Percentiles rank a stretch among this genome's conserved stretches.
Conservation (phyloP, 2,797 vertebrate genomes). For the Scolopax rusticola region DNA sequence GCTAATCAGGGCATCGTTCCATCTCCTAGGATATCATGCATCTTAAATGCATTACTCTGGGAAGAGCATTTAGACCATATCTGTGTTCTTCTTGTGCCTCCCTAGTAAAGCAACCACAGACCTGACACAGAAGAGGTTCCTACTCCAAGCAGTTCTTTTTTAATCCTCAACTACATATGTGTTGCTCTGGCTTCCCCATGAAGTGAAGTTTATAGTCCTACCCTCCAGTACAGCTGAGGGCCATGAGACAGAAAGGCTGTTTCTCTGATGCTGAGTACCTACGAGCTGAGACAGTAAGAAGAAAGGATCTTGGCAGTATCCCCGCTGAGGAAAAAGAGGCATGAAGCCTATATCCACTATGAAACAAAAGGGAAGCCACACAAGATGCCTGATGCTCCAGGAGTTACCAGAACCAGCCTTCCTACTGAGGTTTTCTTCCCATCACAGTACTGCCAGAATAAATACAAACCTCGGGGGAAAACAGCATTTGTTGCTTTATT, state of each 20-base stretch:
- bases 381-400: not conserved
- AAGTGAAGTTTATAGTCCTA: not conserved
- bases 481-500: not conserved
- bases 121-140: not conserved
- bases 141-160: not conserved
- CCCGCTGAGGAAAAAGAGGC: not conserved
- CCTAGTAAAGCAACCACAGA: not conserved
- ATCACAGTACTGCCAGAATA: not conserved
- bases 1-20: not conserved
- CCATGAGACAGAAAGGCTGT: accelerated
- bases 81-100: not conserved
- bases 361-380: not conserved
- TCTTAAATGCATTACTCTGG: not conserved
- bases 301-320: not conserved
- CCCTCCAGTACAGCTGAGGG: not conserved
- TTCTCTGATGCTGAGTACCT: not conserved
- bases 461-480: not conserved
- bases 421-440: not conserved
- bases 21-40: not conserved
- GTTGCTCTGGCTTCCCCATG: not conserved
- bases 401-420: not conserved
- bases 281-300: not conserved
- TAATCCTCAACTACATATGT: not conserved
- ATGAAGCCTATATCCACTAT: not conserved
- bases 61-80: not conserved